Conservation (phyloP, 2,113 vertebrate species). For the Ciconia boyciana region DNA sequence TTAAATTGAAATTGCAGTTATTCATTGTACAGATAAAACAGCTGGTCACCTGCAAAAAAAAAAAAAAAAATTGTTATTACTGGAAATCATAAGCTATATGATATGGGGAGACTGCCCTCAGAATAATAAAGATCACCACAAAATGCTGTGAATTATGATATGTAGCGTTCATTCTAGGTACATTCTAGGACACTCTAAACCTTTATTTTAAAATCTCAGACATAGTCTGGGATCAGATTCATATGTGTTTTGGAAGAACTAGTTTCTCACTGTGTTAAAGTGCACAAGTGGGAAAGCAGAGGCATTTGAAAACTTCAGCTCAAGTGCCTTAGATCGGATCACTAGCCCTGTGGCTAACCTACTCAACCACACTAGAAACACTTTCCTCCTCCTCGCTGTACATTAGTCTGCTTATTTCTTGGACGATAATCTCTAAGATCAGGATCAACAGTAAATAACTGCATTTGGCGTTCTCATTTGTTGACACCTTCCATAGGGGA, state of each 20-base stretch:
- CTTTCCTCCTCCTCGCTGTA: neutral
- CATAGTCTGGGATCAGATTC: neutral
- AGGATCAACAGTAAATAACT: constrained; percentile 1
- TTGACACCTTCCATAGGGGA: neutral
- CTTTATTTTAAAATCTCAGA: constrained; percentile 26
- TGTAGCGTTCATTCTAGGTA: neutral
- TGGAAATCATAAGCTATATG: neutral
- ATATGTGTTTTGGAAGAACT: neutral
- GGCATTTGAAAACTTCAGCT: constrained; percentile 53
- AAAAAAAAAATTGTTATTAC: neutral
- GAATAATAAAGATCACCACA: constrained; percentile 32
- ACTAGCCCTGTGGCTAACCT: neutral
- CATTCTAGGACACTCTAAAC: neutral
- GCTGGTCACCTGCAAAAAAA: rapidly evolving
- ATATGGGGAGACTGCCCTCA: neutral
- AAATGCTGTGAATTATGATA: neutral
- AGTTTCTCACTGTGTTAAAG: constrained; percentile 19
- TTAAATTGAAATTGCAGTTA: constrained; percentile 11
- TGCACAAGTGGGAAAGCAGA: constrained; percentile 27
- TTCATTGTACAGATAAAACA: neutral
- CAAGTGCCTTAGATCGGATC: neutral
- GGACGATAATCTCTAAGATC: neutral
- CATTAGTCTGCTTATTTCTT: neutral
- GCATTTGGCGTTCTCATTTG: neutral
- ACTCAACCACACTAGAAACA: neutral